Base-by-base conservation (phyloP, 64 coral and sea anemone species). In the Montipora efflorescens region DNA sequence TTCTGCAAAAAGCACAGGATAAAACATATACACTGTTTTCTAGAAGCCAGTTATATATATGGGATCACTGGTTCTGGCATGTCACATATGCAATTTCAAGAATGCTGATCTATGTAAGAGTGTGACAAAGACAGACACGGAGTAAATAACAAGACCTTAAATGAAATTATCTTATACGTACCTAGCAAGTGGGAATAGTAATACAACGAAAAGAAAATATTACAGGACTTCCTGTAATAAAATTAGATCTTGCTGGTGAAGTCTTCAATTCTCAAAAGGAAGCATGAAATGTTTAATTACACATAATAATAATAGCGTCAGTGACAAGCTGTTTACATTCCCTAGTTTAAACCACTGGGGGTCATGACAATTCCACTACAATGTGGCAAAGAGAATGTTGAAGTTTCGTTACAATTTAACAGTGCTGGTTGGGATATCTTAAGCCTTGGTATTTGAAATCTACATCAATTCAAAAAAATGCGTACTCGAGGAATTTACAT, bases 1-100 rank as follows among this genome's bases (percentile, higher is more conserved):
- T 21, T 18, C 1, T 50, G n/a, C 16, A 21, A 4, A 71, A 85
- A 1, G 6, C 16, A 49, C 11, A 68, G 67, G 46, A 48, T 25
- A 20, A 51, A n/a, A 45, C 25, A 45, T 20, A 44, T 6, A 36
- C 0, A 36, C 25, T 68, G 48, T 81, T 12, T 81, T 91, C 2
- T 5, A 68, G 15, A 69, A 72, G 22, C 68, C 51, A 79, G 79
- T 53, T 13, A 50, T 67, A 68, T 4, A 18, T 18, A 71, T 23
- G 68, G 16, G 57, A 2, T 5, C 81, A 67, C 23, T 61, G 0
- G 14, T 19, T 67, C 3, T 20, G 82, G 82, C 82, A 85, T 85
- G 46, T 47, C 82, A 85, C 45, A 50, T 70, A 85, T 85, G 66
- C 62, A 85, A 85, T 85, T 19, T 85, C 36, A 85, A 70, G 82